A percentile compares a stretch with the other conserved stretches of the same genome.
Evolutionary conservation across 2,797 vertebrate genomes (phyloP).

Genomic region (Lutjanus campechanus): DNA sequence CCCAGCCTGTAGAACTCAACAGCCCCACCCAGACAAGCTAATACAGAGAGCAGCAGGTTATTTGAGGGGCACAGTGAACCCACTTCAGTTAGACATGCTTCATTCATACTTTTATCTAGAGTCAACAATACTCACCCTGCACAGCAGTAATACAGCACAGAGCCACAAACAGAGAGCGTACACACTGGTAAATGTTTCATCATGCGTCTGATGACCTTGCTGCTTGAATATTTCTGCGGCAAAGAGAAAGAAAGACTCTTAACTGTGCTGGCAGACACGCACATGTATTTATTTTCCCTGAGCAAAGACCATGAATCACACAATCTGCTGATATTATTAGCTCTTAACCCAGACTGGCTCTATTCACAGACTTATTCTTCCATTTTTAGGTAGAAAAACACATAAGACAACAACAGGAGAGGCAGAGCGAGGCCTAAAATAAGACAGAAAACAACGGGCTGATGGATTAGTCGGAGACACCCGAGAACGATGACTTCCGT

Average conservation of each 20-base stretch:
- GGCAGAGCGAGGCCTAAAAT: conserved; percentile 72
- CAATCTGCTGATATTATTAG: conserved; percentile 78
- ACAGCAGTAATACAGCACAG: conserved; percentile 49
- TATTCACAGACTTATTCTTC: conserved; percentile 73
- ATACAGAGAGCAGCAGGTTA: conserved; percentile 42
- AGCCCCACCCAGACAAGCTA: conserved; percentile 41
- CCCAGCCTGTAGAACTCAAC: conserved; percentile 14
- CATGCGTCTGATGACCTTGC: conserved; percentile 49
- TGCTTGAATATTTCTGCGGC: conserved; percentile 14
- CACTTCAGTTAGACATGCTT: conserved; percentile 33
- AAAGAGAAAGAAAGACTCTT: conserved; percentile 23
- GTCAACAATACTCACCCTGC: conserved; percentile 69
- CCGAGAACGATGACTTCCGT: conserved; percentile 85
- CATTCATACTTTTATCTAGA: conserved; percentile 76
- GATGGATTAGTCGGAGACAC: conserved; percentile 81
- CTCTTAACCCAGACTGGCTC: conserved; percentile 46
- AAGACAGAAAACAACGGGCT: conserved; percentile 78
- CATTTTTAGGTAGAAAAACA: conserved; percentile 74
- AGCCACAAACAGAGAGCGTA: conserved; percentile 44
- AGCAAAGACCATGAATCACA: conserved; percentile 74
- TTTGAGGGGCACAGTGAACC: conserved; percentile 53
- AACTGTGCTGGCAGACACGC: conserved; percentile 4
- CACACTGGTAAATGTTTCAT: conserved; percentile 64
- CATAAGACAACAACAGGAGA: conserved; percentile 67
- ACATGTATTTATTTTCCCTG: conserved; percentile 44